phyloP scores from a whole-genome alignment of 2,797 vertebrate species.

The Eupleurogrammus muticus region DNA sequence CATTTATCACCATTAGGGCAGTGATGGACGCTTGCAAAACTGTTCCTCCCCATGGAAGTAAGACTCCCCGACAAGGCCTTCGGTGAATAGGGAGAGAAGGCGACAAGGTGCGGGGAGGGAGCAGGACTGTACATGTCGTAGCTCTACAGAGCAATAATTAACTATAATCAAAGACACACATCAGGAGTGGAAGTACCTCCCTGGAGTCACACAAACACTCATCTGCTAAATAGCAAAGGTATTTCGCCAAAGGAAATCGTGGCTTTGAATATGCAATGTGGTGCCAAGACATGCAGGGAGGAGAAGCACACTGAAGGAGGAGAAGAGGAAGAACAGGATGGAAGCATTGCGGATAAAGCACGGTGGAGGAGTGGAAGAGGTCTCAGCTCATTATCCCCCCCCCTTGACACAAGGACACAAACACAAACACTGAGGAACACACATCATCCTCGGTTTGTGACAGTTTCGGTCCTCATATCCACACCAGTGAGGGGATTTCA shows the following conservation, averaged over 20 bases:
- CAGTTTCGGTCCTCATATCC: no score
- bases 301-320: background rate
- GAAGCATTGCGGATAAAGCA: background rate
- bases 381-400: background rate
- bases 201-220: constrained; percentile 1
- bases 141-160: constrained; percentile 34
- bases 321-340: background rate
- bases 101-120: background rate
- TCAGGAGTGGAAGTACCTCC: constrained; percentile 5
- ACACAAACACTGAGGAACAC: no score
- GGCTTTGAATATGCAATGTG: constrained; percentile 23
- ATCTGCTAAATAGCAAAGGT: background rate
- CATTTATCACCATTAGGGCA: constrained; percentile 77
- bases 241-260: constrained; percentile 10
- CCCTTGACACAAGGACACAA: background rate
- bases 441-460: no score
- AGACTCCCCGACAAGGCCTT: constrained; percentile 16
- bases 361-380: background rate
- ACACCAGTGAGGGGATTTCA: no score
- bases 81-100: background rate
- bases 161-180: constrained; percentile 41
- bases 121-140: background rate
- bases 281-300: background rate
- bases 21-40: constrained; percentile 62
- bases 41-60: constrained; percentile 49